These are phyloP conservation scores for Aplodontia rufa DNA, from an alignment of 2,113 vertebrate genomes.

Conservation along the genomic window DNA sequence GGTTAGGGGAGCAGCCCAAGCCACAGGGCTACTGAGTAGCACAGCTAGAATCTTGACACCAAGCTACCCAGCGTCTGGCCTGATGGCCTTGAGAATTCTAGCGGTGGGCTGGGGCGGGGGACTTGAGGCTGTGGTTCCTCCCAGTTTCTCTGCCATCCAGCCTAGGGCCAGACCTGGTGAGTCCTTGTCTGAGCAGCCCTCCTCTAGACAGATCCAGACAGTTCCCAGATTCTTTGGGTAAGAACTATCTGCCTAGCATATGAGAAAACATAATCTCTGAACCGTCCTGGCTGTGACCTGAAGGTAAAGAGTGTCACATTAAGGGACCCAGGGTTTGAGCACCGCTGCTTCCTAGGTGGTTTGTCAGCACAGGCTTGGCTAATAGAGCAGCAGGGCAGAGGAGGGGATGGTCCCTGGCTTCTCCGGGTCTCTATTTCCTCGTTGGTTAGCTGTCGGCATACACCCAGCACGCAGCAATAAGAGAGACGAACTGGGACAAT, in stretches of 20 bases:
- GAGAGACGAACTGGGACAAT: neutral
- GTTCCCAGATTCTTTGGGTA: neutral
- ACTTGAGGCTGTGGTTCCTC: no score
- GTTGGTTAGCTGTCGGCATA: accelerated
- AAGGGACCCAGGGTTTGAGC: neutral
- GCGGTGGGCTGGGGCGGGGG: neutral
- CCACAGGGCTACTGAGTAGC: neutral
- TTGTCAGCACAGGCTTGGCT: neutral
- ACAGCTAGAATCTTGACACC: neutral
- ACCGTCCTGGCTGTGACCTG: neutral
- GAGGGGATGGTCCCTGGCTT: neutral
- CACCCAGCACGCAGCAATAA: neutral
- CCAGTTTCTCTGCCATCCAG: neutral
- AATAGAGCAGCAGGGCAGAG: neutral
- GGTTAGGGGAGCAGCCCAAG: neutral
- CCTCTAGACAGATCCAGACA: neutral
- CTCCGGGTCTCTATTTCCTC: neutral
- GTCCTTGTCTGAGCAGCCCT: neutral
- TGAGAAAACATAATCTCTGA: neutral
- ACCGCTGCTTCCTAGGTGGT: neutral
- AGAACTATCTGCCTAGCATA: neutral
- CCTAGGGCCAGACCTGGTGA: neutral
- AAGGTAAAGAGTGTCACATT: neutral
- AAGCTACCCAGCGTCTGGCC: neutral
- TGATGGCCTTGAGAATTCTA: neutral